A percentile compares a stretch with the other conserved stretches of the same genome.
Evolutionary conservation across 53 echinoderm and acorn worm species (phyloP).

Genomic region (Astropecten irregularis): DNA sequence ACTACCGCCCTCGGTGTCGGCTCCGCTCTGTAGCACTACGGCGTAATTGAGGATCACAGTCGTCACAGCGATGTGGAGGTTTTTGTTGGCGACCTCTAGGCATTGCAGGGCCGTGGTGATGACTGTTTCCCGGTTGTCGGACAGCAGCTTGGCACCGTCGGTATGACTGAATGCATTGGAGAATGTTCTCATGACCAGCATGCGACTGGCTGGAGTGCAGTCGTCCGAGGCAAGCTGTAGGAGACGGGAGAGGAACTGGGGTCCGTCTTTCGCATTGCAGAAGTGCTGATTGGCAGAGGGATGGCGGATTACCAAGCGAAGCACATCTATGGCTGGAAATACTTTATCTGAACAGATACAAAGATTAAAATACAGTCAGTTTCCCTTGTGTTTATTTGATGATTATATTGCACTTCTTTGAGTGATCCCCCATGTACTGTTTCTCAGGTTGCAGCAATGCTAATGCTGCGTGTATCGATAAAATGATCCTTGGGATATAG

Average conservation of each 20-base stretch:
- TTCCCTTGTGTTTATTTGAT: no score
- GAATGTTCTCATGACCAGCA: constrained; percentile 84
- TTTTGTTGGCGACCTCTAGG: constrained; percentile 62
- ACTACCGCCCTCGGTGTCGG: constrained; percentile 70
- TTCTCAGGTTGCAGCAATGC: no score
- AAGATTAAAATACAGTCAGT: not conserved
- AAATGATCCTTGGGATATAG: no score
- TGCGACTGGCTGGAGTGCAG: constrained; percentile 76
- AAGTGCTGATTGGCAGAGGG: constrained; percentile 79
- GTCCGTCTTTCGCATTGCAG: constrained; percentile 78
- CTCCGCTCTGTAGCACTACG: constrained; percentile 35
- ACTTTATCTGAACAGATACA: constrained; percentile 71
- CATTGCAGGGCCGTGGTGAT: constrained; percentile 52
- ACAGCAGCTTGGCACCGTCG: constrained; percentile 58
- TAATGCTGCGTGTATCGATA: no score
- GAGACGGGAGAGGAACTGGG: constrained; percentile 68
- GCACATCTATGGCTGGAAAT: constrained; percentile 83
- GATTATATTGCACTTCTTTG: no score
- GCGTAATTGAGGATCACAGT: constrained; percentile 81
- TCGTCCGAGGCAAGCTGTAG: constrained; percentile 33
- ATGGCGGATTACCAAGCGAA: constrained; percentile 86
- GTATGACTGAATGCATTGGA: constrained; percentile 78
- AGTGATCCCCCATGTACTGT: no score
- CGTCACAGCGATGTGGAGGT: constrained; percentile 76
- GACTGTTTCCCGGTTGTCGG: constrained; percentile 52